Conservation (phyloP, 2,797 vertebrate genomes). For the Sebastes diaconus region DNA sequence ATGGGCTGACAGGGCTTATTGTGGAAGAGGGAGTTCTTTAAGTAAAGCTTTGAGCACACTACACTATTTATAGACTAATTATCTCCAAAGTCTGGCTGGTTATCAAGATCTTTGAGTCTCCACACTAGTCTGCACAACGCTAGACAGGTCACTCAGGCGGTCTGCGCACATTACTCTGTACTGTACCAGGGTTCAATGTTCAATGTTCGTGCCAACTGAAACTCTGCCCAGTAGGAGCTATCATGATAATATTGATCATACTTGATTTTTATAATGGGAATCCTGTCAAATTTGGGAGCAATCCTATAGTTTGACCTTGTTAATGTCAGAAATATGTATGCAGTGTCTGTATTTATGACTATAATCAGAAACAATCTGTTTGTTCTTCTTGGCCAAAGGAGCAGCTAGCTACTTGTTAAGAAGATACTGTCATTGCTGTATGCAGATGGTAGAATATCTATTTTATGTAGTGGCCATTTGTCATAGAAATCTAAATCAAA, state of each 20-base stretch:
- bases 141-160: background rate
- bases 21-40: background rate
- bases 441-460: background rate
- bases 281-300: background rate
- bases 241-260: background rate
- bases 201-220: background rate
- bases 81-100: background rate
- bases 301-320: background rate
- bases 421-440: background rate
- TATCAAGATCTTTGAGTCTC: background rate
- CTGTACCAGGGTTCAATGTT: background rate
- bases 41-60: background rate
- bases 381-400: background rate
- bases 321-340: background rate
- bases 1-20: background rate
- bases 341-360: background rate
- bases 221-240: background rate
- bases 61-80: background rate
- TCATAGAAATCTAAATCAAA: no score
- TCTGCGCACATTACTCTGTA: background rate
- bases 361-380: background rate
- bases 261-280: background rate
- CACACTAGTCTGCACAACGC: background rate
- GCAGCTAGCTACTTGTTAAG: background rate
- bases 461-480: no score